Base-by-base conservation (phyloP, 1,140 invertebrate species). In the Oscheius sp. region DNA sequence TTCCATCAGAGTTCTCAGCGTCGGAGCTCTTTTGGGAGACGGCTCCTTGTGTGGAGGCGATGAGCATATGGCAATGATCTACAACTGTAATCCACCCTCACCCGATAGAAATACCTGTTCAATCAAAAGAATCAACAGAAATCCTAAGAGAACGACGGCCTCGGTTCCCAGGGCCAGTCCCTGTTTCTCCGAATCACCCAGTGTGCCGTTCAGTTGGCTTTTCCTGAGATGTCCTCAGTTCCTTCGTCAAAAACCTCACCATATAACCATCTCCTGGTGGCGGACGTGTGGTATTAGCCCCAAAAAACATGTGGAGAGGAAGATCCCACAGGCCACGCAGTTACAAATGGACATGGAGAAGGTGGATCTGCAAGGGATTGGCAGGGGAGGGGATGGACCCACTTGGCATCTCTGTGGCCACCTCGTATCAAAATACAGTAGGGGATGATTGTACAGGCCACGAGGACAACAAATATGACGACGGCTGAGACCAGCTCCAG, bases 251-350 rank as follows among this genome's bases (percentile, higher is more conserved):
- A 55, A 55, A 55, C 7, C 49, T 23, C 23, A 55, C 49, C 15
- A 7, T 55, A 71, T 49, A 35, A 42, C 23, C 61, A 71, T 71
- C 38, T 78, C 68, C 28, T 83, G 79, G 29, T 85, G 77, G 58
- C 77, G 52, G 15, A 85, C 84, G 71, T 84, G 75, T 1, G 85
- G 85, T 20, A 86, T 66, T 7, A 86, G 73, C 23, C 80, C 80
- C 0, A 86, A 68, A 61, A 86, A 85, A 71, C 85, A 86, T 67
- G 85, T 84, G 4, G 80, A 82, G 10, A 86, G 73, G 70, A 86
- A 86, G 3, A 86, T 82, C n/a, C 85, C 85, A 59, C 78, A 82
- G 29, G 85, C 78, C 34, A 85, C 72, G 68, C 85, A 86, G 73
- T 85, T 86, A 58, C 80, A 80, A 68, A 77, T 77, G 32, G 79